Conservation (phyloP, 2,888 invertebrate genomes). For the Tinea pellionella region DNA sequence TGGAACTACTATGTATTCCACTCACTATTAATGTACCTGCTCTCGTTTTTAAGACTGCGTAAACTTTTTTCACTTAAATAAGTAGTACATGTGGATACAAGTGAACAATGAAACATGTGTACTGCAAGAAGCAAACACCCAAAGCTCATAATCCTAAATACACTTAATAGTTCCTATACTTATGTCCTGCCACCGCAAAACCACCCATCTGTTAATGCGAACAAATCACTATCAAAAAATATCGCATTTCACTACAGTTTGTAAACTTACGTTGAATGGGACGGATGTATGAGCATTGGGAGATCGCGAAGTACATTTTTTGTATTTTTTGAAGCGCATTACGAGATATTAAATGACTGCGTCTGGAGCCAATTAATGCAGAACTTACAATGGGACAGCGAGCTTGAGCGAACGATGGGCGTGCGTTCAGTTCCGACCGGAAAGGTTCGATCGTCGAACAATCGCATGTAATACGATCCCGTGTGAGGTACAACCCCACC, state of each 20-base stretch:
- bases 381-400: constrained; percentile 35
- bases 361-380: constrained; percentile 60
- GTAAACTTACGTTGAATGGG: constrained; percentile 31
- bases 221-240: constrained; percentile 59
- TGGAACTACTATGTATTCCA: too few species aligned
- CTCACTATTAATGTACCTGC: too few species aligned
- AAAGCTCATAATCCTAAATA: constrained; percentile 33
- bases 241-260: constrained; percentile 46
- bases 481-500: constrained; percentile 44
- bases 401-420: constrained; percentile 50
- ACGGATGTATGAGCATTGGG: constrained; percentile 49
- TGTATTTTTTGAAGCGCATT: constrained; percentile 42
- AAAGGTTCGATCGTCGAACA: constrained; percentile 53
- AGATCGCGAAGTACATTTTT: constrained; percentile 43
- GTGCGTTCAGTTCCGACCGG: constrained; percentile 63
- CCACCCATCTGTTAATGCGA: constrained; percentile 55
- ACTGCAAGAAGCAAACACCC: constrained; percentile 35
- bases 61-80: too few species aligned
- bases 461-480: constrained; percentile 46
- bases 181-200: constrained; percentile 19
- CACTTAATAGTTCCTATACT: constrained; percentile 24
- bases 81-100: background rate
- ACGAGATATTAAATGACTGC: constrained; percentile 59
- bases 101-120: background rate
- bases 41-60: too few species aligned